Percentiles rank a stretch among this genome's conserved stretches.
Evolutionary conservation across 2,113 vertebrate species (phyloP).

Genomic region (Psittacula cyanocephala): DNA sequence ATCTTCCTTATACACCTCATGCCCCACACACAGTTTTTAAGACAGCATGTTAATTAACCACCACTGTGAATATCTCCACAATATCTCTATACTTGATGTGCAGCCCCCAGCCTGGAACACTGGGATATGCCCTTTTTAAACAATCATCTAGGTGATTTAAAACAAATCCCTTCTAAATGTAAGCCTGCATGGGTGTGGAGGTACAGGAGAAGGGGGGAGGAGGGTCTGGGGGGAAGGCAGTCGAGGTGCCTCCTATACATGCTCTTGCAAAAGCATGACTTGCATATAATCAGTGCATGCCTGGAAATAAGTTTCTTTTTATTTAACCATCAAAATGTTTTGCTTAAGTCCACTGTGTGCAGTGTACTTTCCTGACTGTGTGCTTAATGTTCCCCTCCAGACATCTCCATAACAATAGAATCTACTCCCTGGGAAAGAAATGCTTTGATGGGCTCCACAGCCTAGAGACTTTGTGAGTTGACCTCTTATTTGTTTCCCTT

Average conservation of each 20-base stretch:
- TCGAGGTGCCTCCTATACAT: not conserved
- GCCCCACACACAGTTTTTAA: not conserved
- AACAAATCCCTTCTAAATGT: not conserved
- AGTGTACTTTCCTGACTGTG: slow-evolving; percentile 62
- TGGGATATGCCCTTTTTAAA: not conserved
- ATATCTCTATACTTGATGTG: not conserved
- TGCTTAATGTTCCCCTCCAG: slow-evolving; percentile 76
- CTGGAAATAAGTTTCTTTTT: slow-evolving; percentile 50
- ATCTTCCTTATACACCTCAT: not conserved
- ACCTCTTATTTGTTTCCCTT: slow-evolving; percentile 80
- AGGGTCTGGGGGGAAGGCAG: not conserved
- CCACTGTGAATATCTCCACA: not conserved
- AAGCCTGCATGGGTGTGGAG: not conserved
- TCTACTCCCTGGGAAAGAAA: slow-evolving; percentile 85
- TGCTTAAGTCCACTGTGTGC: slow-evolving; percentile 31
- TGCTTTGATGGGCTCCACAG: slow-evolving; percentile 87
- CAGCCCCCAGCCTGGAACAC: not conserved
- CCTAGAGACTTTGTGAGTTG: slow-evolving; percentile 89
- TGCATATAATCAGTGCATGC: slow-evolving; percentile 26
- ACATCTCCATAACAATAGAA: slow-evolving; percentile 90
- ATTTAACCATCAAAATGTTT: slow-evolving; percentile 60
- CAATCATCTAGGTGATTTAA: not conserved
- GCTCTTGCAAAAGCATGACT: slow-evolving; percentile 36
- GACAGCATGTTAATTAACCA: not conserved
- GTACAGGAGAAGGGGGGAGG: not conserved